phyloP scores from a whole-genome alignment of 1,140 invertebrate species.

The Meteorus sp. region DNA sequence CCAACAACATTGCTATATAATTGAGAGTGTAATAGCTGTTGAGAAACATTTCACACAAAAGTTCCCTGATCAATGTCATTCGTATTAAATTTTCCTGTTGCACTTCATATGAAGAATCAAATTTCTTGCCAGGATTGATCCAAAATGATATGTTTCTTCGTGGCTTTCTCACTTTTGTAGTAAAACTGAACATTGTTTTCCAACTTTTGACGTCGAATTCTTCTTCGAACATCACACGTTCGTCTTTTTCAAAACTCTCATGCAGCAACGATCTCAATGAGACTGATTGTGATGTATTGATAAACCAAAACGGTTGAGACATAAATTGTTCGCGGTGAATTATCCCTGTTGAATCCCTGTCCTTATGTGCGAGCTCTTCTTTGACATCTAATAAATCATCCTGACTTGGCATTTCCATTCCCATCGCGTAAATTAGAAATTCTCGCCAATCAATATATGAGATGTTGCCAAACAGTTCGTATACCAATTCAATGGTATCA shows the following conservation, averaged over 20 bases:
- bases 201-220: background rate
- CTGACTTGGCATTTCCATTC: slow-evolving; percentile 57
- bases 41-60: slow-evolving; percentile 62
- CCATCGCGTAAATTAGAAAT: slow-evolving; percentile 63
- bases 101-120: slow-evolving; percentile 19
- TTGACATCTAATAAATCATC: slow-evolving; percentile 58
- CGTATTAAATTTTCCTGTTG: slow-evolving; percentile 24
- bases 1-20: slow-evolving; percentile 63
- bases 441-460: slow-evolving; percentile 65
- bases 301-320: slow-evolving; percentile 60
- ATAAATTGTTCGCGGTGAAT: slow-evolving; percentile 49
- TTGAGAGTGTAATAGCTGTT: slow-evolving; percentile 55
- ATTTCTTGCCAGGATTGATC: background rate
- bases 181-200: background rate
- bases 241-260: slow-evolving; percentile 16
- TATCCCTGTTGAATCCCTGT: slow-evolving; percentile 52
- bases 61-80: slow-evolving; percentile 55
- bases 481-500: slow-evolving; percentile 55
- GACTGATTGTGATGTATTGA: background rate
- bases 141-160: slow-evolving; percentile 1
- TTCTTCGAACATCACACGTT: slow-evolving; percentile 45
- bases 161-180: background rate
- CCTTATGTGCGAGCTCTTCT: slow-evolving; percentile 52
- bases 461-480: slow-evolving; percentile 56
- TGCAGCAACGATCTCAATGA: background rate